Evolutionary conservation across 2,797 vertebrate genomes (phyloP), one percentile per base, ranked within the genome.

Genomic region (Pseudotriccus pelzelni): DNA sequence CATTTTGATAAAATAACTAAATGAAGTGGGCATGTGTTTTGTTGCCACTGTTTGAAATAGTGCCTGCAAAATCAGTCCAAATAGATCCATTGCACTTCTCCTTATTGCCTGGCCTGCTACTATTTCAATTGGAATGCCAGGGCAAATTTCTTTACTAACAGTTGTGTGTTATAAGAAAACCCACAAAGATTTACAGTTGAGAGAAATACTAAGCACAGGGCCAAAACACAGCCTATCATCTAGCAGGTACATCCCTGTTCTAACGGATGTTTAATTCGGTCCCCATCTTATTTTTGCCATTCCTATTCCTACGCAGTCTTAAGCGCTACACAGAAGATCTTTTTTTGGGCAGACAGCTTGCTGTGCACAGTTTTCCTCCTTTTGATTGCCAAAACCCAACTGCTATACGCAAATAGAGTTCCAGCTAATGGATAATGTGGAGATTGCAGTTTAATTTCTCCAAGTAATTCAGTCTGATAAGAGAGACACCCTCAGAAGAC

Each of bases 371-470:
- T 73, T 74, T 81, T 96, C 59, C 73, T 93, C 58, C 53, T 85
- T 67, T 64, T 44, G 58, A 59, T 75, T 93, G 92, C 94, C 94
- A 93, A 94, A 89, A 66, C 66, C 36, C 92, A 91, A 84, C 72
- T 44, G 92, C 84, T 88, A 2, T 49, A 93, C 43, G 32, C 89
- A 96, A 92, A 93, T 27, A 70, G 76, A 73, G 89, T 94, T 80
- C 93, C 83, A 95, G 87, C 84, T 95, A 95, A 96, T 86, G 89
- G 94, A 59, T 59, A 70, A 69, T 16, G 30, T 6, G 5, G 89
- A 93, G 73, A 95, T 73, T 89, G 79, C 93, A 81, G 68, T 58
- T 95, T 94, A 87, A 94, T 96, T 94, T 88, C 81, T 74, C 76
- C 78, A 25, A 92, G 81, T 91, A 92, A 80, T 92, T 94, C 89